Evolutionary conservation across 2,888 invertebrate genomes (phyloP).

Genomic region (Erebia palarica): DNA sequence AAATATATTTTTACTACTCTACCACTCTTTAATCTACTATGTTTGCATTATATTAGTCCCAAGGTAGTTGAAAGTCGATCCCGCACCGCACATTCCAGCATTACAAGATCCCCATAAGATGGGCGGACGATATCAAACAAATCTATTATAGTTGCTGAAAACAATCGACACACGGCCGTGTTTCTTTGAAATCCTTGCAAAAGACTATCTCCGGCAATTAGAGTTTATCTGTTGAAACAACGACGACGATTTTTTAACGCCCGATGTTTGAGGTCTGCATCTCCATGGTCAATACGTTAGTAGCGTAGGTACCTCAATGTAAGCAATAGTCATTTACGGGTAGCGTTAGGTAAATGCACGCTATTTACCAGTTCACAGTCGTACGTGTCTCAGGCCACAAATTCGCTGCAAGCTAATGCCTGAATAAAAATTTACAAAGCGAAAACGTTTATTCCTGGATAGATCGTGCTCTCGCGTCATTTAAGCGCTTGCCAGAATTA

Average conservation of each 20-base stretch:
- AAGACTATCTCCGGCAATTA: too few relatives aligned
- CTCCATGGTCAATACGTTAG: not conserved
- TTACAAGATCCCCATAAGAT: too few relatives aligned
- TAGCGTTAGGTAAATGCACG: slow-evolving; percentile 35
- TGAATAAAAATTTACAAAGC: slow-evolving; percentile 37
- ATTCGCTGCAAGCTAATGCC: slow-evolving; percentile 29
- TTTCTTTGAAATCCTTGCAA: too few relatives aligned
- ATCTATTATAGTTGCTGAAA: too few relatives aligned
- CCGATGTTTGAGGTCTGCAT: not conserved
- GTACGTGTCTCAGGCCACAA: slow-evolving; percentile 38
- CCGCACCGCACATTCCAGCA: too few relatives aligned
- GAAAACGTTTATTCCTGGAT: slow-evolving; percentile 28
- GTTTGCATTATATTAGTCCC: too few relatives aligned
- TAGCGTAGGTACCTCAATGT: not conserved
- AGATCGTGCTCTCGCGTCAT: slow-evolving; percentile 21
- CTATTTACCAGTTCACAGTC: slow-evolving; percentile 30
- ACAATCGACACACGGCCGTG: too few relatives aligned
- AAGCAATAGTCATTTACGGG: slow-evolving; percentile 35
- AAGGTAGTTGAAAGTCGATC: too few relatives aligned
- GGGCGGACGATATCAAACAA: too few relatives aligned
- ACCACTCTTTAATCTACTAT: too few relatives aligned
- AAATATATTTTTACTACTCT: too few relatives aligned
- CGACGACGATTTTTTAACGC: not conserved
- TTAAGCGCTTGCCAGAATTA: slow-evolving; percentile 21
- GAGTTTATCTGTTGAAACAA: not conserved